These are phyloP conservation scores for Nomada fabriciana DNA, from an alignment of 2,888 invertebrate species.

Conservation along the genomic window DNA sequence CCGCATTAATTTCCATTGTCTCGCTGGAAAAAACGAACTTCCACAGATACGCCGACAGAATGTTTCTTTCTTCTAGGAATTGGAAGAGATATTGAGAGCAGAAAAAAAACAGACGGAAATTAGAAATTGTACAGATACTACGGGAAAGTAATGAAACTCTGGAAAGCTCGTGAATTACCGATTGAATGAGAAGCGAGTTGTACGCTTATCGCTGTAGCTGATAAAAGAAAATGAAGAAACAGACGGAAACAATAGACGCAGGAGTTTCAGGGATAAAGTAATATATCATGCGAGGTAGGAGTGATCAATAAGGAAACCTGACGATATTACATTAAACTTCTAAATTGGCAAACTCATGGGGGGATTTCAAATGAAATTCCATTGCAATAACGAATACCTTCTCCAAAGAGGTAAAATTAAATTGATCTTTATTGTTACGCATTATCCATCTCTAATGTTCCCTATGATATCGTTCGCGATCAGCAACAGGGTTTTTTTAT, in stretches of 20 bases:
- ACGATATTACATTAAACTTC: slow-evolving; percentile 23
- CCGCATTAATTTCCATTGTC: neutral
- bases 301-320: neutral
- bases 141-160: neutral
- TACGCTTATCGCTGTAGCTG: too few relatives aligned
- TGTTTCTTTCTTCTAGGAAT: neutral
- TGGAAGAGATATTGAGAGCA: neutral
- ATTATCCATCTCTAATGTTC: slow-evolving; percentile 27
- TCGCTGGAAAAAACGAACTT: neutral
- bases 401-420: slow-evolving; percentile 15
- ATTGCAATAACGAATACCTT: slow-evolving; percentile 19
- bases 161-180: neutral
- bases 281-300: neutral
- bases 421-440: slow-evolving; percentile 19
- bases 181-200: neutral
- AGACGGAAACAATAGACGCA: neutral
- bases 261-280: neutral
- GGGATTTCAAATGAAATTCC: slow-evolving; percentile 20
- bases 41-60: neutral
- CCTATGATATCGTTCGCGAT: neutral
- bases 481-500: slow-evolving; percentile 54
- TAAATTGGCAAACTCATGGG: neutral
- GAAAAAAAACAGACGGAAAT: neutral
- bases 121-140: neutral
- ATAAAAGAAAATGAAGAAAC: neutral